Percentiles rank a stretch among this genome's conserved stretches.
Evolutionary conservation across 37 sponge, comb jelly and placozoan species (phyloP).

Genomic region (Aplysina aerophoba): DNA sequence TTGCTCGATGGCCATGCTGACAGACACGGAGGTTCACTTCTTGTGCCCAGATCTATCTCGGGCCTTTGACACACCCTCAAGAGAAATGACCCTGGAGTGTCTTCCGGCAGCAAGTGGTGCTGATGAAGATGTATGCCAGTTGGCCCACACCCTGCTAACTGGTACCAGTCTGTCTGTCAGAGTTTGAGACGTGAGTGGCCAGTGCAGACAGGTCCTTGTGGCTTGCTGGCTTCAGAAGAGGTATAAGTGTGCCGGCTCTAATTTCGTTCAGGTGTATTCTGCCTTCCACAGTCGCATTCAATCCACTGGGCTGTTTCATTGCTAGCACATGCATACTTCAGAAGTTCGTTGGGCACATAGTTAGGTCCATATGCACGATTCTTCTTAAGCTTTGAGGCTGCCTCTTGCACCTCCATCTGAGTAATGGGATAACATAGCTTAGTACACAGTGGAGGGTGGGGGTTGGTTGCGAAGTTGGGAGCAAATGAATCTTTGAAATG

Average conservation of each 20-base stretch:
- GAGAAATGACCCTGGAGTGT: too few species aligned
- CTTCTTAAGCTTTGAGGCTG: conserved; percentile 1
- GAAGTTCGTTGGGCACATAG: conserved; percentile 7
- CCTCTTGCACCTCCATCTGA: not conserved
- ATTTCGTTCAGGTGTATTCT: not conserved
- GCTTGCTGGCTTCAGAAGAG: conserved; percentile 24
- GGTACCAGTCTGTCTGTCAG: conserved; percentile 12
- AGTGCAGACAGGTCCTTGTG: conserved; percentile 25
- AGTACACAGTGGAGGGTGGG: not conserved
- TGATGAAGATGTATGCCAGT: not conserved
- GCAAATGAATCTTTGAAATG: conserved; percentile 1
- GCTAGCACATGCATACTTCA: not conserved
- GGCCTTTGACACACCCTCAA: too few species aligned
- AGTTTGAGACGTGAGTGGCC: too few species aligned
- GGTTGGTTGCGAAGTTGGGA: not conserved
- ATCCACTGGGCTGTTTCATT: not conserved
- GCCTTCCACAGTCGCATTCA: not conserved
- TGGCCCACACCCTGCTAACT: not conserved
- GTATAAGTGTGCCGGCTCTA: conserved; percentile 11
- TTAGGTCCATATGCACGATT: conserved; percentile 1
- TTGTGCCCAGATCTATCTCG: too few species aligned
- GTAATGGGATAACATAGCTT: not conserved
- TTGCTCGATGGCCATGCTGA: too few species aligned
- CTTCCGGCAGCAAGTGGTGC: too few species aligned
- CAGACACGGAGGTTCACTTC: too few species aligned